Evolutionary conservation across 2,113 vertebrate genomes (phyloP).

Genomic region (Ptilorrhoa leucosticta): DNA sequence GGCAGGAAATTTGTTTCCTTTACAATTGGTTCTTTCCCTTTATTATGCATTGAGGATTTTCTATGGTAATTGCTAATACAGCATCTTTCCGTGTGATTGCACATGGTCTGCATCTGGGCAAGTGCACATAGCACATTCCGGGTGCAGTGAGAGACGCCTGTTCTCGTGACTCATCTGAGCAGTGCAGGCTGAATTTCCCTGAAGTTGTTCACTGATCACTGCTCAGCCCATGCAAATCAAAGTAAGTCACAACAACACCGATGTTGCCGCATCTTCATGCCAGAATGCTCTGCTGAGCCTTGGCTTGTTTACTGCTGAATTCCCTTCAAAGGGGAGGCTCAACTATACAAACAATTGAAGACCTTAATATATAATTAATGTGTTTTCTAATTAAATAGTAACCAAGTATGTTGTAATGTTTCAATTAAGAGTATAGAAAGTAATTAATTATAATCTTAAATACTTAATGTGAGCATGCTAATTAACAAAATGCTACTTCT

Average conservation of each 20-base stretch:
- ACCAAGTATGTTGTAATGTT: constrained; percentile 19
- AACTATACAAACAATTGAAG: constrained; percentile 17
- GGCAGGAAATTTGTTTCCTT: neutral
- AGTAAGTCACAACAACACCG: neutral
- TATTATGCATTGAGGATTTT: neutral
- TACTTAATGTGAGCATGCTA: constrained; percentile 26
- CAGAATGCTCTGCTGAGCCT: constrained; percentile 33
- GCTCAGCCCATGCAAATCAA: neutral
- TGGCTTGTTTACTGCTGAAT: constrained; percentile 17
- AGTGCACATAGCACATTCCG: neutral
- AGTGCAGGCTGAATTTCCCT: neutral
- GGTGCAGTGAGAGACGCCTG: neutral
- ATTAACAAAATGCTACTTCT: constrained; percentile 40
- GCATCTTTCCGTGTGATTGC: neutral
- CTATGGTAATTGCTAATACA: neutral
- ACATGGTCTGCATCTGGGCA: neutral
- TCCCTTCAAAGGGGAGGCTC: neutral
- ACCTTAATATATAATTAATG: constrained; percentile 32
- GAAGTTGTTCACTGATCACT: neutral
- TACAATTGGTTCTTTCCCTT: neutral
- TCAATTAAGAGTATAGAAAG: constrained; percentile 42
- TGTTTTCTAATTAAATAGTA: constrained; percentile 55
- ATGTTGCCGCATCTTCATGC: neutral
- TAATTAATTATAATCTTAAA: constrained; percentile 51
- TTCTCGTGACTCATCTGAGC: neutral